phyloP scores from a whole-genome alignment of 2,888 invertebrate genomes.

The Temnothorax ravouxi region DNA sequence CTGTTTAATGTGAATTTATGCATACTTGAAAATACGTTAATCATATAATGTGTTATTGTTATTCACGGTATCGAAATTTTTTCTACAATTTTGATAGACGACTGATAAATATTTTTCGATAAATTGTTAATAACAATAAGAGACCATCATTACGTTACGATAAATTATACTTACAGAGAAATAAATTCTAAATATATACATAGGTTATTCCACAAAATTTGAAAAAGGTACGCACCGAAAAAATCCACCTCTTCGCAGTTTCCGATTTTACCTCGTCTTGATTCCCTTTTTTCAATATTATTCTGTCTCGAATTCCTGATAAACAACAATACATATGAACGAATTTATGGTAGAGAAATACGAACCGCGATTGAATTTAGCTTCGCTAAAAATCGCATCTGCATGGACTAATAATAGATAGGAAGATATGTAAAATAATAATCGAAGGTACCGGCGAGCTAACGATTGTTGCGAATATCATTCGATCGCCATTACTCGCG shows the following conservation, averaged over 20 bases:
- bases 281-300: conserved; percentile 8
- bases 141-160: neutral
- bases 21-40: neutral
- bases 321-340: neutral
- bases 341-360: conserved; percentile 22
- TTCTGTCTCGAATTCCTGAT: conserved; percentile 5
- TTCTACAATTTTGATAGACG: neutral
- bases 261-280: neutral
- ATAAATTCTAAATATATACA: neutral
- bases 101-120: neutral
- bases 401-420: conserved; percentile 18
- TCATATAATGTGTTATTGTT: neutral
- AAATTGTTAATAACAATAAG: neutral
- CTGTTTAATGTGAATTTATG: neutral
- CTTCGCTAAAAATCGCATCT: conserved; percentile 32
- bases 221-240: neutral
- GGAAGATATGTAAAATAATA: conserved; percentile 28
- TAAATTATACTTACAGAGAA: neutral
- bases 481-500: conserved; percentile 19
- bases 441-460: neutral
- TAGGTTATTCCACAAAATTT: neutral
- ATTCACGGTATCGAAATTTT: neutral
- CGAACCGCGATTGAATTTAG: conserved; percentile 14
- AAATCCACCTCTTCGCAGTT: neutral
- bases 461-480: conserved; percentile 32